Evolutionary conservation across 2,888 invertebrate genomes (phyloP).

Genomic region (Frankliniella intonsa): DNA sequence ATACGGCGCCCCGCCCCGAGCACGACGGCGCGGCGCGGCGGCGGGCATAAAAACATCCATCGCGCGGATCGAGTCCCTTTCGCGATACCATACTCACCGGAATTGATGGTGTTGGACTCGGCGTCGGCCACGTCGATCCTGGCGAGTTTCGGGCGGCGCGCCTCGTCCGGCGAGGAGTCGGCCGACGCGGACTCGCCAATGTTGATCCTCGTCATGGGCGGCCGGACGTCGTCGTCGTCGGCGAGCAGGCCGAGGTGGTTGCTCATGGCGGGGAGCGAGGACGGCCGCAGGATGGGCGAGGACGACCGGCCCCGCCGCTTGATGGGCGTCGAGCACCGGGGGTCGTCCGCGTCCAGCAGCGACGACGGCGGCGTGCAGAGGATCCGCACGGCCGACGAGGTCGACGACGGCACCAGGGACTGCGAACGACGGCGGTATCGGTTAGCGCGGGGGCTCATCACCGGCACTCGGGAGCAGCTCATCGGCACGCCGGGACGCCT

Average conservation of each 20-base stretch:
- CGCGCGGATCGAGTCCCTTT: background rate
- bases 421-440: background rate
- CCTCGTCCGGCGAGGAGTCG: conserved; percentile 59
- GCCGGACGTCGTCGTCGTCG: conserved; percentile 49
- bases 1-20: background rate
- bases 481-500: conserved; percentile 28
- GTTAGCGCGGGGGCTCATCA: background rate
- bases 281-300: conserved; percentile 52
- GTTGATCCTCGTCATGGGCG: conserved; percentile 51
- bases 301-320: conserved; percentile 42
- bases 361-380: conserved; percentile 63
- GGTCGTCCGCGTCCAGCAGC: conserved; percentile 48
- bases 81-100: conserved; percentile 61
- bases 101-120: conserved; percentile 85
- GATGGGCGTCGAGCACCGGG: conserved; percentile 42
- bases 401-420: conserved; percentile 20
- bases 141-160: conserved; percentile 60
- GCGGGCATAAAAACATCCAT: background rate
- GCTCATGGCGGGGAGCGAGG: conserved; percentile 45
- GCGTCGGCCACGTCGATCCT: conserved; percentile 81
- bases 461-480: background rate
- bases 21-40: background rate
- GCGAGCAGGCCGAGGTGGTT: conserved; percentile 41
- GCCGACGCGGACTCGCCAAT: conserved; percentile 49
- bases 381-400: conserved; percentile 34